A percentile compares a stretch with the other conserved stretches of the same genome.
These are phyloP conservation scores for Erebia palarica DNA, from an alignment of 2,888 invertebrate species.

Conservation along the genomic window DNA sequence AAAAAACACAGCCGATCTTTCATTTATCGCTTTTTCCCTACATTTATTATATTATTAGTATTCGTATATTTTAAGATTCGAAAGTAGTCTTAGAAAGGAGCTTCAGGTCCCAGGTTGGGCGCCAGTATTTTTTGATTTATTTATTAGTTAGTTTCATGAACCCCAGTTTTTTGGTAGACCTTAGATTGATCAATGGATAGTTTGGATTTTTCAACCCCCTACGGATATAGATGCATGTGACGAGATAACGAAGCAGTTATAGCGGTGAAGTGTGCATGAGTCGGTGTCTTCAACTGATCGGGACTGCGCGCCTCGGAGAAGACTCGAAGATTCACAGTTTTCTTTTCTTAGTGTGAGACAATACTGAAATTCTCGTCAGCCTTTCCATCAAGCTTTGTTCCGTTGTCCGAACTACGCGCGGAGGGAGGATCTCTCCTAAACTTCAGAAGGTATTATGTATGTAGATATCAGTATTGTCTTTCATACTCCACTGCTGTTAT, in stretches of 20 bases:
- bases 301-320: constrained; percentile 41
- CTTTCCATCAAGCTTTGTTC: neutral
- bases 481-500: constrained; percentile 46
- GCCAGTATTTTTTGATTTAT: constrained; percentile 50
- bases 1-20: constrained; percentile 79
- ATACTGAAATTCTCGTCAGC: constrained; percentile 27
- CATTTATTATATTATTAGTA: constrained; percentile 49
- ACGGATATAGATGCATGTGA: constrained; percentile 72
- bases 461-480: constrained; percentile 60
- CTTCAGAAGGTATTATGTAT: constrained; percentile 31
- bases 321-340: constrained; percentile 45
- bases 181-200: constrained; percentile 46
- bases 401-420: neutral
- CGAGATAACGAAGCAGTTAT: constrained; percentile 54
- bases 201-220: constrained; percentile 43
- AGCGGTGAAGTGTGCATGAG: constrained; percentile 67
- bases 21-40: constrained; percentile 77
- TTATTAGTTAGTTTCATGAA: constrained; percentile 42
- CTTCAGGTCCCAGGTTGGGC: constrained; percentile 65
- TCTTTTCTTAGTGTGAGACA: constrained; percentile 42
- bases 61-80: constrained; percentile 52
- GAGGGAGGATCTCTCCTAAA: neutral
- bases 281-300: constrained; percentile 45
- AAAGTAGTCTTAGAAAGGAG: constrained; percentile 58
- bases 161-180: constrained; percentile 48